A percentile compares a stretch with the other conserved stretches of the same genome.
phyloP scores from a whole-genome alignment of 2,797 vertebrate species.

The Chromobotia macracanthus region DNA sequence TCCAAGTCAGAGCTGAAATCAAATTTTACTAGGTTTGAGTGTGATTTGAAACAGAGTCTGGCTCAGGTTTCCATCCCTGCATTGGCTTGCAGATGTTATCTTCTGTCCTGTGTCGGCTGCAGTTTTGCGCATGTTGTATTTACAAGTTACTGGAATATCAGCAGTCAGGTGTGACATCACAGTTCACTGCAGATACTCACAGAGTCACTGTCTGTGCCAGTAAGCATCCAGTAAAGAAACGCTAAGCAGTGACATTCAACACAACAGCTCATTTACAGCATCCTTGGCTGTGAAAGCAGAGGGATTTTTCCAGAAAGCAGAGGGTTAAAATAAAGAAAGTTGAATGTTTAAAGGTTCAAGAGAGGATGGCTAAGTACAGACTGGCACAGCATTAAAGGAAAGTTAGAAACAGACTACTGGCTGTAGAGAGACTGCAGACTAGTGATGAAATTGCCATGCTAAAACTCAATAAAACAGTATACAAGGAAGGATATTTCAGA shows the following conservation, averaged over 20 bases:
- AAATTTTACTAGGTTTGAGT: not conserved
- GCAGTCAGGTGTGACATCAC: conserved; percentile 27
- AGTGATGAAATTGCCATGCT: conserved; percentile 32
- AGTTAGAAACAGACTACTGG: conserved; percentile 20
- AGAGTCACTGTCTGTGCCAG: not conserved
- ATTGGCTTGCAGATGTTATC: not conserved
- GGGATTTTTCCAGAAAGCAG: conserved; percentile 9
- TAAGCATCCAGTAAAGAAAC: not conserved
- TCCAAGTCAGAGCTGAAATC: no score
- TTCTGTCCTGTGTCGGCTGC: not conserved
- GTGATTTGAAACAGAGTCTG: not conserved
- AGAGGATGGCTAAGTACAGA: not conserved
- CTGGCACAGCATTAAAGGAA: conserved; percentile 13
- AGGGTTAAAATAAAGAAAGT: not conserved
- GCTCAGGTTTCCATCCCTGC: not conserved
- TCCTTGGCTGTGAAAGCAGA: conserved; percentile 4
- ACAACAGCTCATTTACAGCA: not conserved
- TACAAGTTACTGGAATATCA: conserved; percentile 31
- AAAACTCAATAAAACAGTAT: conserved; percentile 6
- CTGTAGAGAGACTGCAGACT: conserved; percentile 24
- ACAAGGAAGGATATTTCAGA: not conserved
- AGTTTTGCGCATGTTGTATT: conserved; percentile 17
- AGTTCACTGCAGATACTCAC: conserved; percentile 16
- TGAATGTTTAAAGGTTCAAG: conserved; percentile 12
- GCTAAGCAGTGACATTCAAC: no score